phyloP scores from a whole-genome alignment of 2,797 vertebrate genomes.

The Gobio occitaniae region DNA sequence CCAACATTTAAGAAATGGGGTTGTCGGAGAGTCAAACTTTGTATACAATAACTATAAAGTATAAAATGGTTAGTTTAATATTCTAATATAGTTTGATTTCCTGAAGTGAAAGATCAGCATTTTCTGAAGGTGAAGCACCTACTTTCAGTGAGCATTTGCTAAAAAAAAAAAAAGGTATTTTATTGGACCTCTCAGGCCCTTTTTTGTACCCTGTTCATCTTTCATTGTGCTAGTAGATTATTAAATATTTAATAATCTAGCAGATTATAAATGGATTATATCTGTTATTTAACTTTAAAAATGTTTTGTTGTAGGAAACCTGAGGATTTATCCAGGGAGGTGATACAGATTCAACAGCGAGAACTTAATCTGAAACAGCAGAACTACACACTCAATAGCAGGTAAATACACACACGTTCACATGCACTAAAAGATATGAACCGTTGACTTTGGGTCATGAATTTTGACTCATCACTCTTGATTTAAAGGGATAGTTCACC shows the following conservation, averaged over 20 bases:
- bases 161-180: not conserved
- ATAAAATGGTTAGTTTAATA: not conserved
- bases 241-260: too few relatives aligned
- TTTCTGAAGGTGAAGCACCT: not conserved
- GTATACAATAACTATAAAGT: not conserved
- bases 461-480: not conserved
- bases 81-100: not conserved
- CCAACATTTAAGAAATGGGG: not conserved
- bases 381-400: constrained; percentile 86
- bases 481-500: not conserved
- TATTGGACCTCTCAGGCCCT: not conserved
- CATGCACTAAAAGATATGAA: constrained; percentile 9
- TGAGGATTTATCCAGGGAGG: constrained; percentile 91
- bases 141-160: not conserved
- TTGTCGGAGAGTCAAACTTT: not conserved
- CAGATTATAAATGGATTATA: too few relatives aligned
- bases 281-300: constrained; percentile 23
- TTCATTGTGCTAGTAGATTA: not conserved
- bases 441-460: not conserved
- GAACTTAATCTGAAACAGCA: constrained; percentile 91
- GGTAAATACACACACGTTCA: constrained; percentile 74
- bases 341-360: constrained; percentile 92
- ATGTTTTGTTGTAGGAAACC: constrained; percentile 82
- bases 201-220: constrained; percentile 1
- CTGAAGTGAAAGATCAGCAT: not conserved